Conservation (phyloP, 2,888 invertebrate species). For the Temnothorax rugatulus region DNA sequence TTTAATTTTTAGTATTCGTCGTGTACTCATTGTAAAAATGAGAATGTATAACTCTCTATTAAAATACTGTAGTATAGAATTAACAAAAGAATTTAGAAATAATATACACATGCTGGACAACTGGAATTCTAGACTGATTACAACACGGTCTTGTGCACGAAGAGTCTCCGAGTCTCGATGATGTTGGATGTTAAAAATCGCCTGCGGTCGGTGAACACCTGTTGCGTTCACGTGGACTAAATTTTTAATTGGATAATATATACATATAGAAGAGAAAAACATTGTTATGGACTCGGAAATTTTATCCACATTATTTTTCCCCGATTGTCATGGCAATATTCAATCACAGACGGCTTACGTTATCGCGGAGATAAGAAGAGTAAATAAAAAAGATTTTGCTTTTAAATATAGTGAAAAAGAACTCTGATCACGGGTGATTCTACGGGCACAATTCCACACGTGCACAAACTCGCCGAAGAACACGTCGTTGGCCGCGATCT, state of each 20-base stretch:
- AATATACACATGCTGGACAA: neutral
- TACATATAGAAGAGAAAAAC: neutral
- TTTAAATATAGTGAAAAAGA: slow-evolving; percentile 2
- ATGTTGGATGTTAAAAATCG: slow-evolving; percentile 31
- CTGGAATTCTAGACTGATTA: slow-evolving; percentile 4
- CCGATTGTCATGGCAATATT: neutral
- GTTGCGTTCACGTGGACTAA: slow-evolving; percentile 29
- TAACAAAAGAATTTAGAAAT: neutral
- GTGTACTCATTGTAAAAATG: neutral
- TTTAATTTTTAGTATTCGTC: neutral
- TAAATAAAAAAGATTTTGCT: slow-evolving; percentile 18
- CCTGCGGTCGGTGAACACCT: slow-evolving; percentile 23
- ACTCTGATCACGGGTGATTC: slow-evolving; percentile 24
- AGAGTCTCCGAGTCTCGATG: neutral
- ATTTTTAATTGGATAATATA: slow-evolving; percentile 39
- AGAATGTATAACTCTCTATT: neutral
- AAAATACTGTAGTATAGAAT: neutral
- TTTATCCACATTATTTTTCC: neutral
- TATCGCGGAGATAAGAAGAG: neutral
- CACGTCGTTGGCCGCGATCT: slow-evolving; percentile 60
- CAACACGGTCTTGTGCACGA: neutral
- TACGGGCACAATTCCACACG: slow-evolving; percentile 25
- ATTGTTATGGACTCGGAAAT: neutral
- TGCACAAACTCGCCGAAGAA: slow-evolving; percentile 46
- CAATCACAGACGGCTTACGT: neutral